These are phyloP conservation scores for Pseudorhombus dupliciocellatus DNA, from an alignment of 2,113 vertebrate species.

Conservation along the genomic window DNA sequence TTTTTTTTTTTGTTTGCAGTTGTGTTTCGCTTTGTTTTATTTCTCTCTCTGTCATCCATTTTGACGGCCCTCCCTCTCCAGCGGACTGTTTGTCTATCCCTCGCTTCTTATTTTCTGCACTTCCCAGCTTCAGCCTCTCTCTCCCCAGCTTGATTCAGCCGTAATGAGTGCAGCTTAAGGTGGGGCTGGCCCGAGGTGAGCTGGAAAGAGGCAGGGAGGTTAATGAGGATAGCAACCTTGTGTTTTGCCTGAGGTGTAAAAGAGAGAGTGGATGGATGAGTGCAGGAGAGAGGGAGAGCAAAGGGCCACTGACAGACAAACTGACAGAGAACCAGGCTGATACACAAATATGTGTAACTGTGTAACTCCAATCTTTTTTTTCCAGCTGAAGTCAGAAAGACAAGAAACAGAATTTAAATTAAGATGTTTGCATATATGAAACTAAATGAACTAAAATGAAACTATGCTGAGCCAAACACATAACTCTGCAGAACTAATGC, in stretches of 20 bases:
- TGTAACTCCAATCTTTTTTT: not conserved
- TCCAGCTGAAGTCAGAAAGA: too few relatives aligned
- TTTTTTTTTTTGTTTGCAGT: constrained; percentile 14
- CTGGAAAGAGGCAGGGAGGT: constrained; percentile 64
- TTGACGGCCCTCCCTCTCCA: constrained; percentile 30
- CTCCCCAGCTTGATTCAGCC: constrained; percentile 60
- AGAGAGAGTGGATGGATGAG: constrained; percentile 54
- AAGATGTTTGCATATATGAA: too few relatives aligned
- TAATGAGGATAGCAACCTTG: constrained; percentile 80
- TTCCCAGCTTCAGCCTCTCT: constrained; percentile 29
- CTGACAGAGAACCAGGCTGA: constrained; percentile 29
- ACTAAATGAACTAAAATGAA: too few relatives aligned
- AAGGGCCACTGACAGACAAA: constrained; percentile 12
- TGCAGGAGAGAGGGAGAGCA: constrained; percentile 18
- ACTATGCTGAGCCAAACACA: too few relatives aligned
- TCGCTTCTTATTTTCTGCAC: constrained; percentile 16
- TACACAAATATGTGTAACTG: constrained; percentile 18
- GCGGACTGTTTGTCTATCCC: constrained; percentile 23
- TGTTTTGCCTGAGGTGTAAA: constrained; percentile 68
- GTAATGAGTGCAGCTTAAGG: constrained; percentile 72
- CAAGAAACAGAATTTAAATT: too few relatives aligned
- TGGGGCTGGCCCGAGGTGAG: constrained; percentile 68
- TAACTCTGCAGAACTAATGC: too few relatives aligned
- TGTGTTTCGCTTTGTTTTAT: constrained; percentile 28
- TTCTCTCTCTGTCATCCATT: constrained; percentile 35